Percentiles rank a stretch among this genome's conserved stretches.
phyloP scores from a whole-genome alignment of 2,797 vertebrate species.

The Sarcophilus harrisii region DNA sequence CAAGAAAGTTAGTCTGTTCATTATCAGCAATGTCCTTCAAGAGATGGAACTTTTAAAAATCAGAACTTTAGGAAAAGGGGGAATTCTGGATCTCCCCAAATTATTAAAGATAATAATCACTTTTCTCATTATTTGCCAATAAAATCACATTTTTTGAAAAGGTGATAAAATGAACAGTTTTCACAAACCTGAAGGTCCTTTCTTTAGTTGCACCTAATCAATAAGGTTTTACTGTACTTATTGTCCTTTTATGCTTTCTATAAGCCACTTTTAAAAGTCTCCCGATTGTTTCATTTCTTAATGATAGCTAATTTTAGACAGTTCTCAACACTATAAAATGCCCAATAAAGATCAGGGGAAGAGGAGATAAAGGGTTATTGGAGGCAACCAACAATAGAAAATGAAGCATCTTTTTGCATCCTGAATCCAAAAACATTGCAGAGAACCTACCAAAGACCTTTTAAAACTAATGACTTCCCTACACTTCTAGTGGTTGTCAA shows the following conservation, averaged over 20 bases:
- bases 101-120: no score
- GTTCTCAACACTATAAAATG: not conserved
- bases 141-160: not conserved
- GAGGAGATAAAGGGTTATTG: not conserved
- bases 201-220: not conserved
- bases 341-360: not conserved
- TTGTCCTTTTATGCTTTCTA: not conserved
- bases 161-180: not conserved
- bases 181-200: not conserved
- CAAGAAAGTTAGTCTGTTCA: no score
- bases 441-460: not conserved
- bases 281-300: not conserved
- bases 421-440: not conserved
- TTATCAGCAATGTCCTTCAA: no score
- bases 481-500: not conserved
- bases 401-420: not conserved
- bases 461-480: not conserved
- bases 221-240: not conserved
- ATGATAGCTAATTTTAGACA: not conserved
- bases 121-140: not conserved
- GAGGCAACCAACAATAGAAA: not conserved
- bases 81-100: no score
- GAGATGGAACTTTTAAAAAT: not conserved
- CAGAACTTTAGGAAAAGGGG: no score
- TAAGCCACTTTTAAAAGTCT: not conserved